A percentile compares a stretch with the other conserved stretches of the same genome.
phyloP scores from a whole-genome alignment of 2,888 invertebrate species.

The Sesia apiformis region DNA sequence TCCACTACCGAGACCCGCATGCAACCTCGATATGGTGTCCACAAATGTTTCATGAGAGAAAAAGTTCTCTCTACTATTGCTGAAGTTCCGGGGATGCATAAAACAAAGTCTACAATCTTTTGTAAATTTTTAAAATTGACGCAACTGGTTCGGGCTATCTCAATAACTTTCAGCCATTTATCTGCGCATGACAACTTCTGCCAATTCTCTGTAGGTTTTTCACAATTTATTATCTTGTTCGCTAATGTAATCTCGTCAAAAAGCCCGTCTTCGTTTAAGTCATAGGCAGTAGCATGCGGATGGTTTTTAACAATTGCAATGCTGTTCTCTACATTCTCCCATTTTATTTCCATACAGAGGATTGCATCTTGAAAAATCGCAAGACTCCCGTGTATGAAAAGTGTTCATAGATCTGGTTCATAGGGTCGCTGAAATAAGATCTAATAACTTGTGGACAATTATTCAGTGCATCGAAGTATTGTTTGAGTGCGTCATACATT shows the following conservation, averaged over 20 bases:
- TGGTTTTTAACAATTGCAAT: conserved; percentile 1
- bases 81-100: neutral
- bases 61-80: neutral
- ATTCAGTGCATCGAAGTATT: no score
- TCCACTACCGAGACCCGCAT: no score
- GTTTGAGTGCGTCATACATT: no score
- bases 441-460: neutral
- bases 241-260: conserved; percentile 1
- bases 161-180: neutral
- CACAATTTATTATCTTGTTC: neutral
- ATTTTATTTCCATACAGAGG: neutral
- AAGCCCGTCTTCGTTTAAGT: neutral
- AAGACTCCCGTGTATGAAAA: neutral
- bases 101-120: neutral
- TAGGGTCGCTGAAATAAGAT: neutral
- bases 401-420: neutral
- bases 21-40: no score
- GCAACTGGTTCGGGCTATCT: conserved; percentile 1
- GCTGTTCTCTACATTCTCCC: neutral
- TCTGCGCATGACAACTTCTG: no score
- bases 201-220: conserved; percentile 1
- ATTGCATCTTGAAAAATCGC: conserved; percentile 1
- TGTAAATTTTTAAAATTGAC: conserved; percentile 1
- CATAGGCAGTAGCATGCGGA: conserved; percentile 1
- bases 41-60: no score